phyloP scores from a whole-genome alignment of 2,113 vertebrate species.

The Scomber scombrus region DNA sequence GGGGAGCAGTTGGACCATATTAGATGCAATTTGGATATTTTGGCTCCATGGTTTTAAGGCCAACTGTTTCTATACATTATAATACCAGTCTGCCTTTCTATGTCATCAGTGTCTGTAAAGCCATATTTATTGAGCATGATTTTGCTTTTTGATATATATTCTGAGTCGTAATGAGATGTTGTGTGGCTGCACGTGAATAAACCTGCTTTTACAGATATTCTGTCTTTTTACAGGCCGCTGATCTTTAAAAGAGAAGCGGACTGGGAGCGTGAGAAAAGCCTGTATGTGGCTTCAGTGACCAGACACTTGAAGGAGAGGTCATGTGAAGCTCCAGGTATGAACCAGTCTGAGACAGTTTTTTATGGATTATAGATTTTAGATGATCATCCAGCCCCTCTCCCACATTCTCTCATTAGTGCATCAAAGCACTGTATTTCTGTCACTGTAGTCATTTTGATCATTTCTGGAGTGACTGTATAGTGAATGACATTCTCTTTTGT shows the following conservation, averaged over 20 bases:
- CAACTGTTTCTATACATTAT: background rate
- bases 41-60: background rate
- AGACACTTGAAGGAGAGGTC: slow-evolving; percentile 65
- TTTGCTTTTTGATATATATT: background rate
- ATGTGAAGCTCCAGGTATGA: slow-evolving; percentile 45
- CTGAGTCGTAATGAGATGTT: background rate
- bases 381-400: no score
- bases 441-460: no score
- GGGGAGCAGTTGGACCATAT: slow-evolving; percentile 26
- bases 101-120: background rate
- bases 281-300: slow-evolving; percentile 49
- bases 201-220: no score
- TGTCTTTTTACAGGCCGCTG: slow-evolving; percentile 47
- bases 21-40: background rate
- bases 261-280: slow-evolving; percentile 51
- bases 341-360: accelerated
- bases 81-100: background rate
- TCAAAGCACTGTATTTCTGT: no score
- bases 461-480: no score
- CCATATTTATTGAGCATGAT: background rate
- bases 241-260: slow-evolving; percentile 13
- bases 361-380: background rate
- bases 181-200: background rate
- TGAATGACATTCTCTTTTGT: background rate
- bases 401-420: no score